Evolutionary conservation across 2,888 invertebrate species (phyloP).

Genomic region (Nematopogon swammerdamellus): DNA sequence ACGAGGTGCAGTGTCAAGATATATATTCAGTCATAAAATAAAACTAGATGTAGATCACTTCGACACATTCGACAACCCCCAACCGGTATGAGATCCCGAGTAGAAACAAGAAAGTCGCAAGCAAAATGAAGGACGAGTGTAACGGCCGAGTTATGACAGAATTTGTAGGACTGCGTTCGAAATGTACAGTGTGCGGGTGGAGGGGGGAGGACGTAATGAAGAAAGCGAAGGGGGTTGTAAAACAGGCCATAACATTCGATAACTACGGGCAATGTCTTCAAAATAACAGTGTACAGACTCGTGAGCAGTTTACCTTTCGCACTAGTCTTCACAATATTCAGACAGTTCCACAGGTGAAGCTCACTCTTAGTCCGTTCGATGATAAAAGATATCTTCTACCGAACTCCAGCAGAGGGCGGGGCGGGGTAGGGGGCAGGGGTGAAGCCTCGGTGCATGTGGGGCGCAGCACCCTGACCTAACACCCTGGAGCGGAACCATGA

Average conservation of each 20-base stretch:
- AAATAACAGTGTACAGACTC: neutral
- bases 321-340: neutral
- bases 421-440: too few species aligned
- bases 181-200: slow-evolving; percentile 5
- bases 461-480: too few species aligned
- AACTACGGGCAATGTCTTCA: neutral
- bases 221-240: neutral
- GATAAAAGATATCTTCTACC: too few species aligned
- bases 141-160: slow-evolving; percentile 1
- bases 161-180: slow-evolving; percentile 9
- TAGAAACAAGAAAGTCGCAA: neutral
- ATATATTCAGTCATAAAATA: slow-evolving; percentile 8
- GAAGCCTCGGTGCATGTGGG: too few species aligned
- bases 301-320: neutral
- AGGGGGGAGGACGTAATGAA: neutral
- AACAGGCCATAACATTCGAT: neutral
- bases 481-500: too few species aligned
- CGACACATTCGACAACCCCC: slow-evolving; percentile 8
- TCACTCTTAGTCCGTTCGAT: neutral
- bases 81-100: slow-evolving; percentile 2
- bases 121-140: neutral
- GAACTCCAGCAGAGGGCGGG: too few species aligned
- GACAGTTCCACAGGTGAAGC: neutral
- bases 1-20: slow-evolving; percentile 6
- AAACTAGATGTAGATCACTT: slow-evolving; percentile 6